phyloP scores from a whole-genome alignment of 2,888 invertebrate genomes.

The Rhagium mordax region DNA sequence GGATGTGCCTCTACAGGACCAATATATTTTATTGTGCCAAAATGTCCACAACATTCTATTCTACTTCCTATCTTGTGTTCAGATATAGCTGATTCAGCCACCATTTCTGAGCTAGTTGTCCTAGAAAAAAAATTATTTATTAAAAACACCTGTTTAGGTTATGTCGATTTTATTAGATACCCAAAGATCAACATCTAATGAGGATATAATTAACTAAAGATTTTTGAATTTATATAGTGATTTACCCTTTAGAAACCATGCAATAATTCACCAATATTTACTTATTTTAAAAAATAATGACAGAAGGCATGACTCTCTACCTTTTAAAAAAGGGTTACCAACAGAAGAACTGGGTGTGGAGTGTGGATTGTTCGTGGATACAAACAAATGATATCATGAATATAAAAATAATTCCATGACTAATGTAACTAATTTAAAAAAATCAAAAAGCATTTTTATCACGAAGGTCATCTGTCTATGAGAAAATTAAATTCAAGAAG shows the following conservation, averaged over 20 bases:
- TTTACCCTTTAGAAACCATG: slow-evolving; percentile 41
- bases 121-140: slow-evolving; percentile 8
- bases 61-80: slow-evolving; percentile 62
- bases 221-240: slow-evolving; percentile 5
- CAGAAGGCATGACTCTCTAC: slow-evolving; percentile 27
- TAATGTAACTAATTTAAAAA: too few relatives aligned
- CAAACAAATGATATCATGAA: too few relatives aligned
- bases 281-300: slow-evolving; percentile 23
- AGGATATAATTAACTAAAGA: not conserved
- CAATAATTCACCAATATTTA: slow-evolving; percentile 29
- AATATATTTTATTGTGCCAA: slow-evolving; percentile 82
- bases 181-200: not conserved
- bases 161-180: not conserved
- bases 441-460: too few relatives aligned
- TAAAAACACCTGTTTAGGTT: slow-evolving; percentile 20
- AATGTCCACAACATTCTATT: slow-evolving; percentile 63
- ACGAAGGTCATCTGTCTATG: too few relatives aligned
- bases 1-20: slow-evolving; percentile 81
- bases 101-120: slow-evolving; percentile 37
- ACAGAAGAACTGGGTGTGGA: too few relatives aligned
- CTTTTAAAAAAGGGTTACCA: slow-evolving; percentile 20
- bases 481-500: too few relatives aligned
- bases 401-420: too few relatives aligned
- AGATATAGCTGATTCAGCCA: slow-evolving; percentile 39
- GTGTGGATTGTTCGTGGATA: too few relatives aligned